These are phyloP conservation scores for Probaryconus sp. DNA, from an alignment of 1,140 invertebrate genomes.

Conservation along the genomic window DNA sequence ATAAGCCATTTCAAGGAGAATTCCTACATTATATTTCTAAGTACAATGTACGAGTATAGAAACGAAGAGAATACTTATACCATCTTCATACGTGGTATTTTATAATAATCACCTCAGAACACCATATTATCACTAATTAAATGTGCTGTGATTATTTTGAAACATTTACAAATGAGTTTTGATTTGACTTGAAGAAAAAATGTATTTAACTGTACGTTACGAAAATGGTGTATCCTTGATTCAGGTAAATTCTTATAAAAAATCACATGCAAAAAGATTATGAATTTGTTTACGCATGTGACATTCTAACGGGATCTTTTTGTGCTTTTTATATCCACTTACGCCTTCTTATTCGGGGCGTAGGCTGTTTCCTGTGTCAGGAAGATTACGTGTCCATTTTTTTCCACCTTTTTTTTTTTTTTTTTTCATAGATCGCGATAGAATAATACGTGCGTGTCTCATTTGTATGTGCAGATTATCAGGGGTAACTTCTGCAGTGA, in stretches of 20 bases:
- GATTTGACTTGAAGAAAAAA: no score
- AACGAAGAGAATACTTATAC: slow-evolving; percentile 26
- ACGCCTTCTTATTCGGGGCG: slow-evolving; percentile 66
- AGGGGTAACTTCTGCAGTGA: no score
- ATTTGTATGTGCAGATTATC: no score
- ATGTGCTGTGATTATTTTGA: no score
- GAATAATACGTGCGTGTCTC: slow-evolving; percentile 45
- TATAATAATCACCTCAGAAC: no score
- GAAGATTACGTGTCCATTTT: slow-evolving; percentile 67
- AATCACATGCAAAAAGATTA: no score
- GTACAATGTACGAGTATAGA: slow-evolving; percentile 30
- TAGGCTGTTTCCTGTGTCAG: slow-evolving; percentile 70
- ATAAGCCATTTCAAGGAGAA: slow-evolving; percentile 63
- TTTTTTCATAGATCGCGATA: slow-evolving; percentile 46
- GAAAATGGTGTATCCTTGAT: no score
- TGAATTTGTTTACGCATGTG: no score
- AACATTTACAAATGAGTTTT: no score
- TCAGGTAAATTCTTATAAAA: no score
- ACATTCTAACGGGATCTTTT: slow-evolving; percentile 55
- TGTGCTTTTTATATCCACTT: slow-evolving; percentile 43
- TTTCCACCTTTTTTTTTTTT: slow-evolving; percentile 20
- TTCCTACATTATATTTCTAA: slow-evolving; percentile 31
- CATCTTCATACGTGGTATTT: slow-evolving; percentile 3
- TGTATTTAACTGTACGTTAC: no score
- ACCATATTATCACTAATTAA: no score